Evolutionary conservation across 2,113 vertebrate species (phyloP), one percentile per base, ranked within the genome.

Genomic region (Crotalus horridus): DNA sequence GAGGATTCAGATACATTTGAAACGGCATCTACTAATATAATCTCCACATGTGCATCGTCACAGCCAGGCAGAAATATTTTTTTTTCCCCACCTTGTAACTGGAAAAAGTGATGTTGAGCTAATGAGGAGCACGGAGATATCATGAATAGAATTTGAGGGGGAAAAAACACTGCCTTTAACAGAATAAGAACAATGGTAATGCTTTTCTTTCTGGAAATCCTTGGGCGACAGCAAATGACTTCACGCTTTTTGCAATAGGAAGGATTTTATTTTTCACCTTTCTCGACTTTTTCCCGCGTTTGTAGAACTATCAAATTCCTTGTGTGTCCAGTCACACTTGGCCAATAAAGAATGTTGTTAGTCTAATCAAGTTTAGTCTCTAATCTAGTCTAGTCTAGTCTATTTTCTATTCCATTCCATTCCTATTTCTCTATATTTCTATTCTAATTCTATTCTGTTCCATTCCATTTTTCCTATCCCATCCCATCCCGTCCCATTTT

Each of bases 251-350:
- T 48, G 9, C 46, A 48, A 43, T 26, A 93, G 69, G 26, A 86
- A 33, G 1, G 0, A 91, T 51, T 64, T 96, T 33, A 90, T 94
- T 94, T 85, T 94, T 87, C 94, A 96, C 29, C 4, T 92, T 81
- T 89, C 23, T 95, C 26, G 93, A n/a, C 91, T 95, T 26, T 95
- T 95, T 92, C 94, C 93, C 91, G 56, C 94, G 90, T 94, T 94
- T 96, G 8, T 92, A 91, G 93, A 20, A 54, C 20, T 86, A 61
- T 26, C 24, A 10, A 61, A 61, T 61, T 61, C 58, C 58, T 26
- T 61, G 3, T 9, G 8, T 61, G 59, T 26, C 59, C 23, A 61
- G 20, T 61, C 26, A 61, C 24, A 61, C 59, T 61, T 26, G 23
- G 59, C 23, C 9, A 61, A 61, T 61, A 11, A 59, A 61, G 59